Conservation (phyloP, 2,888 invertebrate species). For the Cabera pusaria region DNA sequence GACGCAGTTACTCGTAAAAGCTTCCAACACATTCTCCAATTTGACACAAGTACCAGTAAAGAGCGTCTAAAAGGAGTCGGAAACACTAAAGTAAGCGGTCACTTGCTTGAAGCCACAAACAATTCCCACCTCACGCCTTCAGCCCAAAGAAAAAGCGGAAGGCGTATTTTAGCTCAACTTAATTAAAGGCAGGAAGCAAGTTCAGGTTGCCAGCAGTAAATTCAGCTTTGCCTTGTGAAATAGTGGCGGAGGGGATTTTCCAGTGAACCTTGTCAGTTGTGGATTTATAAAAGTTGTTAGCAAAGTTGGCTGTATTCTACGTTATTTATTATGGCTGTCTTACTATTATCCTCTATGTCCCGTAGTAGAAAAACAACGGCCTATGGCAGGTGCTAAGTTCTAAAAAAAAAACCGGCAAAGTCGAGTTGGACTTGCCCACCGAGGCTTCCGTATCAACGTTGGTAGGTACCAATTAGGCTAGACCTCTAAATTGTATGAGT, state of each 20-base stretch:
- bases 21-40: background rate
- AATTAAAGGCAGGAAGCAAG: conserved; percentile 28
- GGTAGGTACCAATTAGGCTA: too few species aligned
- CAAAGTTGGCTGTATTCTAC: too few species aligned
- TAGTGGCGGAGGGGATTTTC: conserved; percentile 17
- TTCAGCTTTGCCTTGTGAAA: conserved; percentile 21
- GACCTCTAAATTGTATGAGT: too few species aligned
- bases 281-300: conserved; percentile 10
- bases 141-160: conserved; percentile 22
- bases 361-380: too few species aligned
- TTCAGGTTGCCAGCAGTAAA: conserved; percentile 21
- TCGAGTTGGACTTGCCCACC: too few species aligned
- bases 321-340: too few species aligned
- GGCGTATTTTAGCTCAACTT: conserved; percentile 22
- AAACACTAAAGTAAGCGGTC: conserved; percentile 18
- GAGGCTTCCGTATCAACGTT: too few species aligned
- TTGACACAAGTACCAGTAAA: conserved; percentile 5
- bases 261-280: conserved; percentile 9
- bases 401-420: too few species aligned
- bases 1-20: too few species aligned
- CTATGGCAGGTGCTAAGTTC: too few species aligned
- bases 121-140: conserved; percentile 18
- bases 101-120: conserved; percentile 18
- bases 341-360: too few species aligned
- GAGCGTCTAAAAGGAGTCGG: conserved; percentile 10